Evolutionary conservation across 2,888 invertebrate genomes (phyloP), one percentile per base, ranked within the genome.

Genomic region (Andricus curvator): DNA sequence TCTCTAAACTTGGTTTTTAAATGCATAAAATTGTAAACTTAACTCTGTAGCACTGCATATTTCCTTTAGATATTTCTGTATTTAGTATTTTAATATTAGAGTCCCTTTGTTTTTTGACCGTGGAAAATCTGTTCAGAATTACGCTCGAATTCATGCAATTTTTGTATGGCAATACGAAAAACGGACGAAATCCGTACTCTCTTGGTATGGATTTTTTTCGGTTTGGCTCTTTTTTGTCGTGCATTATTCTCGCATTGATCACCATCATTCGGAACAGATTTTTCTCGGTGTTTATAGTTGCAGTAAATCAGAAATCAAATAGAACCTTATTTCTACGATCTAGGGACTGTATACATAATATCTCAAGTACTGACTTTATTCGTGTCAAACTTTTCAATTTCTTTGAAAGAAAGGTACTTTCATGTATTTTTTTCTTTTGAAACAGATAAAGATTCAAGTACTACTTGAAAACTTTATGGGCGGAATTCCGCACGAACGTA

Each of bases 1-100:
- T 70, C n/a, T 68, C 22, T 48, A 25, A 8, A 20, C 17, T 25
- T 44, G 5, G 13, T 22, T 56, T 76, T 76, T 60, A 1, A 60
- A 29, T 76, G 17, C 56, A 76, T 22, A 76, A 76, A 76, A 20
- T 29, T 74, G 33, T 76, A 60, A 60, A 60, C 60, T 60, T 60
- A 22, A 22, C 22, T 60, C 22, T 60, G 60, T 60, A 60, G 60
- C 60, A 22, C 22, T 60, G 22, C 0, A 56, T n/a, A n/a, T 56
- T 56, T 56, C 11, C 22, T 22, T 37, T 65, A 37, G 60, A 64
- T 77, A 78, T 67, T 25, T 62, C 25, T 20, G 60, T 64, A 29
- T 74, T 64, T 62, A 78, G 65, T 33, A 74, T 64, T 22, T 68
- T 22, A 70, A 44, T 29, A 68, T n/a, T 48, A 67, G 33, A 74